These are phyloP conservation scores for Aphodius sticticus DNA, from an alignment of 2,888 invertebrate genomes.

Conservation along the genomic window DNA sequence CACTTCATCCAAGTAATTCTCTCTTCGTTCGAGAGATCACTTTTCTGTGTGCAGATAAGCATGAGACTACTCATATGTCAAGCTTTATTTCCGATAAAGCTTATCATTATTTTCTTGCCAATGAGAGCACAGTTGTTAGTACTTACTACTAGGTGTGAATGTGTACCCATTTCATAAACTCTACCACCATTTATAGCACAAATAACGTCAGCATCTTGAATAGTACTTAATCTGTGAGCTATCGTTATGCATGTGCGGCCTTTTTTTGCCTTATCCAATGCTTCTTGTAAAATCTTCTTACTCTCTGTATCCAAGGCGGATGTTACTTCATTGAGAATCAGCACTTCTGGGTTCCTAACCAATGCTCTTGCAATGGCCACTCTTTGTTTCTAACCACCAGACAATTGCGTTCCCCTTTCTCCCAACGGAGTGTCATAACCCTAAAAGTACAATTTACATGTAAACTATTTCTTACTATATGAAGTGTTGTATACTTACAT, in stretches of 20 bases:
- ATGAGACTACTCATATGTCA: too few relatives aligned
- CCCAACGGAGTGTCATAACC: slow-evolving; percentile 84
- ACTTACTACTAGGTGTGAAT: slow-evolving; percentile 72
- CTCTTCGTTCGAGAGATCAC: too few relatives aligned
- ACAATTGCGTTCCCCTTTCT: slow-evolving; percentile 78
- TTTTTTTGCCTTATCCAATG: slow-evolving; percentile 80
- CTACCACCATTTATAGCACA: slow-evolving; percentile 75
- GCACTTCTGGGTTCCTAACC: slow-evolving; percentile 78
- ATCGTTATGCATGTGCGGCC: slow-evolving; percentile 88
- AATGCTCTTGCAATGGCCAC: slow-evolving; percentile 88
- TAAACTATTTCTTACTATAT: background rate
- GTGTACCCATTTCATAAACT: slow-evolving; percentile 76
- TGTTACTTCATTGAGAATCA: slow-evolving; percentile 85
- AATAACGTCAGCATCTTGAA: slow-evolving; percentile 81
- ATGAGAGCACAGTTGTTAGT: too few relatives aligned
- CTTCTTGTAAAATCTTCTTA: slow-evolving; percentile 89
- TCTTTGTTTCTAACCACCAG: slow-evolving; percentile 86
- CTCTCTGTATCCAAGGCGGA: slow-evolving; percentile 87
- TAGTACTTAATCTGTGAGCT: slow-evolving; percentile 86
- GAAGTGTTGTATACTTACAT: too few relatives aligned
- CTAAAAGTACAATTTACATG: slow-evolving; percentile 56
- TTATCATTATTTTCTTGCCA: too few relatives aligned
- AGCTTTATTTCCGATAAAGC: too few relatives aligned
- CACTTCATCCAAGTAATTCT: too few relatives aligned
- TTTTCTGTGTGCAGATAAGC: too few relatives aligned